Base-by-base conservation (phyloP, 2,797 vertebrate genomes). In the Octomys mimax region DNA sequence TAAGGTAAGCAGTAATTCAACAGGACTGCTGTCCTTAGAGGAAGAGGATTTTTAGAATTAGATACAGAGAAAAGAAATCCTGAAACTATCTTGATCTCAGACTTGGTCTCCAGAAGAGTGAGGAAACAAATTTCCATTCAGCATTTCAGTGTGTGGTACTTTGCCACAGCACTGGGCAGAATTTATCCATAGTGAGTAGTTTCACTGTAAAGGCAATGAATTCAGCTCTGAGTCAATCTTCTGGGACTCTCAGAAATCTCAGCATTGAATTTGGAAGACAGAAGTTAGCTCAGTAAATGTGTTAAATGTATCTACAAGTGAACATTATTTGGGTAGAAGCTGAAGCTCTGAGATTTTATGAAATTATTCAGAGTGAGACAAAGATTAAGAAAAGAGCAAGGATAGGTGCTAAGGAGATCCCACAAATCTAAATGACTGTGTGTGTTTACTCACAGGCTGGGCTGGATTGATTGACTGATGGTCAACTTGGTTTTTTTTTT, bases 181-280 rank as follows among this genome's bases (percentile, higher is more conserved):
- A 2, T 18, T 77, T 54, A 61, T 66, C 33, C 39, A 36, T 6
- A 59, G 62, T 39, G 62, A 86, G 33, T 95, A 3, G 14, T 61
- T 95, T 70, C 54, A 75, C 22, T 59, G 73, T 22, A 78, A 87
- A 36, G 36, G 33, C 87, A 82, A 64, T 61, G 36, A 87, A 87
- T 94, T 95, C 18, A 46, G 33, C 59, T 93, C 84, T 95, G 59
- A 91, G 61, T 78, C 18, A 33, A 88, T 57, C 9, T 14, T 94
- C 79, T 89, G 36, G 66, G 57, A 75, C 6, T 7, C 33, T 5
- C 26, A 57, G 59, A 87, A 88, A 91, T 94, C 88, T 86, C 75
- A 79, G 75, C 90, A 89, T 26, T 82, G 57, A 94, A 68, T 78
- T 94, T 86, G n/a, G 31, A 91, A 94, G 42, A 66, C 8, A 61